Conservation (phyloP, 2,113 vertebrate genomes). For the Pterocles burchelli region DNA sequence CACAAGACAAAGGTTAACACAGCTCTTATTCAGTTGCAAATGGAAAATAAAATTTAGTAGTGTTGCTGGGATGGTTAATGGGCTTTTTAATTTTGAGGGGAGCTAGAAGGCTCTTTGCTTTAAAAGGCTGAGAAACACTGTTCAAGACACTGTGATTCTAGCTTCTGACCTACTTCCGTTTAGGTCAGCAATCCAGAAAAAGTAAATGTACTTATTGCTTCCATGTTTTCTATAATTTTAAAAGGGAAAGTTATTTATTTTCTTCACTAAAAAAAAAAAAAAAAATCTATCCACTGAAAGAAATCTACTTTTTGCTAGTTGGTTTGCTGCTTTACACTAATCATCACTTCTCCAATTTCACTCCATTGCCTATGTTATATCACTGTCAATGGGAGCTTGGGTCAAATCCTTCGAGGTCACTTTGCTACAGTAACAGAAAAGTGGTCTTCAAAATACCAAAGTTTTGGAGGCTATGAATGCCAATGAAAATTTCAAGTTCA, state of each 20-base stretch:
- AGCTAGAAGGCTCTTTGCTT: neutral
- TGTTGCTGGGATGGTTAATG: neutral
- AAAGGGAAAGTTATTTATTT: neutral
- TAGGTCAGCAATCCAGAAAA: neutral
- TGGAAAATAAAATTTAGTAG: neutral
- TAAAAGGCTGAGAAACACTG: neutral
- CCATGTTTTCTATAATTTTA: neutral
- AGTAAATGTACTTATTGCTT: neutral
- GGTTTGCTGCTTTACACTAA: neutral
- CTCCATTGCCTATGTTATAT: fast-evolving
- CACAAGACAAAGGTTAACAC: neutral
- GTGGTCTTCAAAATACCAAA: neutral
- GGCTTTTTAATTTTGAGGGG: neutral
- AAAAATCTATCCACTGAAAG: neutral
- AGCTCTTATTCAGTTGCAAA: neutral
- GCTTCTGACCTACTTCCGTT: neutral
- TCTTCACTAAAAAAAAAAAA: neutral
- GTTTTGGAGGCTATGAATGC: neutral
- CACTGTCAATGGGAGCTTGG: fast-evolving
- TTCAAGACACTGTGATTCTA: neutral
- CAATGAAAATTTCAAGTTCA: neutral
- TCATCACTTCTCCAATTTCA: neutral
- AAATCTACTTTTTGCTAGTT: neutral
- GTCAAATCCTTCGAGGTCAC: neutral
- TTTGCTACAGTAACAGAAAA: fast-evolving